Conservation (phyloP, 2,797 vertebrate species). For the Pterois miles region DNA sequence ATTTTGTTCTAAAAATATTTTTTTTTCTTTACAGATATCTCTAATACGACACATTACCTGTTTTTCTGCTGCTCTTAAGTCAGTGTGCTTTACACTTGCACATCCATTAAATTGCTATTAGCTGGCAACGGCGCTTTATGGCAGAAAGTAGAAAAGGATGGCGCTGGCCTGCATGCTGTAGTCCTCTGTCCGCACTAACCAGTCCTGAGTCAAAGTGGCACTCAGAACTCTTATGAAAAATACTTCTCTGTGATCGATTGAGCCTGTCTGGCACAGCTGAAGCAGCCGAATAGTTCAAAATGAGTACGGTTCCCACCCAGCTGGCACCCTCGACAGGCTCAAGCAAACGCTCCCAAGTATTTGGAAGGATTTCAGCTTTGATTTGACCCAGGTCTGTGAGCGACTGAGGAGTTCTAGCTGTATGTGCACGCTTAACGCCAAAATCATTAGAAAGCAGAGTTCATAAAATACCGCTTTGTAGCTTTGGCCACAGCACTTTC, state of each 20-base stretch:
- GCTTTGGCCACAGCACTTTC: slow-evolving; percentile 80
- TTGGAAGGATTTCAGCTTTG: slow-evolving; percentile 77
- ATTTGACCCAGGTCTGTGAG: slow-evolving; percentile 73
- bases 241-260: slow-evolving; percentile 74
- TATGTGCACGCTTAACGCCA: slow-evolving; percentile 63
- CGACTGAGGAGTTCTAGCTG: slow-evolving; percentile 67
- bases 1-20: slow-evolving; percentile 59
- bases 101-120: slow-evolving; percentile 63
- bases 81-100: slow-evolving; percentile 68
- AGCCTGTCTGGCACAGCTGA: slow-evolving; percentile 66
- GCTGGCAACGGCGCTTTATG: slow-evolving; percentile 60
- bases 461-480: slow-evolving; percentile 74
- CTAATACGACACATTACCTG: slow-evolving; percentile 51
- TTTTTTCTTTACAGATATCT: slow-evolving; percentile 52
- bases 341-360: slow-evolving; percentile 64
- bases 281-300: slow-evolving; percentile 48
- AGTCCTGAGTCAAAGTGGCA: slow-evolving; percentile 64
- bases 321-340: slow-evolving; percentile 64
- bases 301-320: slow-evolving; percentile 63
- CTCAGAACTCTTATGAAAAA: slow-evolving; percentile 73
- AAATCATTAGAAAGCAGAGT: slow-evolving; percentile 72
- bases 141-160: slow-evolving; percentile 63
- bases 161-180: slow-evolving; percentile 66
- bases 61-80: slow-evolving; percentile 67
- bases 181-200: slow-evolving; percentile 53